A percentile compares a stretch with the other conserved stretches of the same genome.
These are phyloP conservation scores for Struthidea cinerea DNA, from an alignment of 2,113 vertebrate genomes.

Conservation along the genomic window DNA sequence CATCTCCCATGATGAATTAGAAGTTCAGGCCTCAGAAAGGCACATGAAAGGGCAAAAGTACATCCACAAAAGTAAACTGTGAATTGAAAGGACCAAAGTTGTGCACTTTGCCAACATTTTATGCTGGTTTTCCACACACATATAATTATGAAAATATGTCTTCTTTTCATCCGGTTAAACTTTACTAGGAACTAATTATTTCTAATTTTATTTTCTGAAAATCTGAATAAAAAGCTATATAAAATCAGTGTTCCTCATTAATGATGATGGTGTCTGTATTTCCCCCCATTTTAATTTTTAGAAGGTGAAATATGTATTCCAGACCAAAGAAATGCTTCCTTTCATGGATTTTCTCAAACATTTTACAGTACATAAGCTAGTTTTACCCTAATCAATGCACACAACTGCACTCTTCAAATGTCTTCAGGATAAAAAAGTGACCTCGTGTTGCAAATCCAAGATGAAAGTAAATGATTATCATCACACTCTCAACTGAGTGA, in stretches of 20 bases:
- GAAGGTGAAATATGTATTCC: not conserved
- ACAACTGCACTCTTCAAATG: not conserved
- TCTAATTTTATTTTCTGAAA: slow-evolving; percentile 42
- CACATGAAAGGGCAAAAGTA: not conserved
- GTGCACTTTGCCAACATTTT: not conserved
- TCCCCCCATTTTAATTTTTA: not conserved
- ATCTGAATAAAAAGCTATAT: not conserved
- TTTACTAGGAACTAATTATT: slow-evolving; percentile 15
- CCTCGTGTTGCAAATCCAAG: not conserved
- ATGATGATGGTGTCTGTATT: not conserved
- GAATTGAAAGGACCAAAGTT: not conserved
- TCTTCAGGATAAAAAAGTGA: not conserved
- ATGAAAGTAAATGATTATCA: not conserved
- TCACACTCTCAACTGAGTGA: not conserved
- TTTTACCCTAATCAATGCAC: not conserved
- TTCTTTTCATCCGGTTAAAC: not conserved
- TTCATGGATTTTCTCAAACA: not conserved
- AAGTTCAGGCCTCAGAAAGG: not conserved
- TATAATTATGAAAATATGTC: not conserved
- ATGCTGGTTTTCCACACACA: not conserved
- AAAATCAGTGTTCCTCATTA: slow-evolving; percentile 5
- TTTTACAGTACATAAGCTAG: not conserved
- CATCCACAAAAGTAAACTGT: not conserved
- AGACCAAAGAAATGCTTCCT: not conserved
- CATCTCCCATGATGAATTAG: not conserved